Evolutionary conservation across 2,797 vertebrate species (phyloP).

Genomic region (Epinephelus malabaricus): DNA sequence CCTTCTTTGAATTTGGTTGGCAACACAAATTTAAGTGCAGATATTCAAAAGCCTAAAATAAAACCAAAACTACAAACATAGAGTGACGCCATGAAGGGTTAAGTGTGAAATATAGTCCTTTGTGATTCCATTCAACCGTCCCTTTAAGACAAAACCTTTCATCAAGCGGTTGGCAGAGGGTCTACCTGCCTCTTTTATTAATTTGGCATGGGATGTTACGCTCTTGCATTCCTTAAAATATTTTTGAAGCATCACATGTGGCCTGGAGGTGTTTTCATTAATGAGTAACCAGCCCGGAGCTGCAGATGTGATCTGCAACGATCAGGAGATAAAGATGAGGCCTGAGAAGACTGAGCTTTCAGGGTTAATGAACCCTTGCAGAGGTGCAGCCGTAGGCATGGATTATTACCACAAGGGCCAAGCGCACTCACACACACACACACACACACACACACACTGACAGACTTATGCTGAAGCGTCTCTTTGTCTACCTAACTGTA

Average conservation of each 20-base stretch:
- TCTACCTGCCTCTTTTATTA: slow-evolving; percentile 24
- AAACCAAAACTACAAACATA: not conserved
- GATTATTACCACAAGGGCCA: slow-evolving; percentile 59
- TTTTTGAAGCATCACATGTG: slow-evolving; percentile 45
- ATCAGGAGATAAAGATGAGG: slow-evolving; percentile 75
- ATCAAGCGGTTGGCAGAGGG: not conserved
- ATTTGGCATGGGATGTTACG: slow-evolving; percentile 36
- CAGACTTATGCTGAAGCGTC: slow-evolving; percentile 12
- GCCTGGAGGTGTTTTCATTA: slow-evolving; percentile 67
- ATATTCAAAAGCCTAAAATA: not conserved
- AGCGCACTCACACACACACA: slow-evolving; percentile 7
- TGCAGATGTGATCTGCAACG: slow-evolving; percentile 75
- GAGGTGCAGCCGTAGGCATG: slow-evolving; percentile 71
- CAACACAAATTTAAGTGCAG: not conserved
- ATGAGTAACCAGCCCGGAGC: slow-evolving; percentile 66
- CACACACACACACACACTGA: slow-evolving; percentile 4
- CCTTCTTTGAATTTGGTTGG: not conserved
- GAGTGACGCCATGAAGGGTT: not conserved
- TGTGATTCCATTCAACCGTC: not conserved
- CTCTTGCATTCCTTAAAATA: slow-evolving; percentile 54
- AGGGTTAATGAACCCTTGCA: slow-evolving; percentile 83
- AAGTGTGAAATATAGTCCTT: not conserved
- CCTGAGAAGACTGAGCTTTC: slow-evolving; percentile 65
- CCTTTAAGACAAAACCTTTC: slow-evolving; percentile 19
- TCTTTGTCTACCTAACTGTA: slow-evolving; percentile 42